Evolutionary conservation across 2,113 vertebrate genomes (phyloP), one percentile per base, ranked within the genome.

Genomic region (Macheiramphus alcinus): DNA sequence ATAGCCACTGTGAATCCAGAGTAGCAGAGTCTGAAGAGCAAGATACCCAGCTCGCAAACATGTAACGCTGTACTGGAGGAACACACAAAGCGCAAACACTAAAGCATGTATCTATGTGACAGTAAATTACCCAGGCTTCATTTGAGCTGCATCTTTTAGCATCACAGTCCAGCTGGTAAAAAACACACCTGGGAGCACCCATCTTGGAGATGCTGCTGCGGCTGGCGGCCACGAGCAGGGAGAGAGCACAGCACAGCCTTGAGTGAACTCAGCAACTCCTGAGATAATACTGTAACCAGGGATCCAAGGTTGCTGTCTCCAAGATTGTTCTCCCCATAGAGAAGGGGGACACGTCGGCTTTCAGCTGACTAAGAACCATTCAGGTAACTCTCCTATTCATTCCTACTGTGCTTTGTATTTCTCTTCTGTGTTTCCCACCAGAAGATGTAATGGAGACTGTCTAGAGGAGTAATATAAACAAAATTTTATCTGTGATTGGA

Each of bases 151-250:
- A 43, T 59, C 80, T 68, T 71, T 36, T 59, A 89, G 26, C 50
- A 29, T 66, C 58, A 58, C 31, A 80, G 62, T 27, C n/a, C 1
- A 0, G 15, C 78, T 87, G 78, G 53, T 52, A 53, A 84, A 71
- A 90, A 78, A 6, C 32, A 63, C 32, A 63, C 25, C 26, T 34
- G 47, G n/a, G 65, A 78, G 20, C 36, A 67, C 29, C 53, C 1
- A 1, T 43, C 48, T 74, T 21, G 25, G 84, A 59, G 55, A 32
- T 78, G 59, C 55, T 94, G 58, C 65, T 79, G 82, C 3, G 1
- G 38, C 72, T 80, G 48, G 17, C 2, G 11, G 40, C 36, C 65
- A 25, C 0, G 0, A 87, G 12, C 23, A 67, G 36, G 25, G 48
- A n/a, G 7, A 65, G 76, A 73, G 53, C 66, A 65, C 36, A 78